phyloP scores from a whole-genome alignment of 1,140 invertebrate species.

The Atta cephalotes region DNA sequence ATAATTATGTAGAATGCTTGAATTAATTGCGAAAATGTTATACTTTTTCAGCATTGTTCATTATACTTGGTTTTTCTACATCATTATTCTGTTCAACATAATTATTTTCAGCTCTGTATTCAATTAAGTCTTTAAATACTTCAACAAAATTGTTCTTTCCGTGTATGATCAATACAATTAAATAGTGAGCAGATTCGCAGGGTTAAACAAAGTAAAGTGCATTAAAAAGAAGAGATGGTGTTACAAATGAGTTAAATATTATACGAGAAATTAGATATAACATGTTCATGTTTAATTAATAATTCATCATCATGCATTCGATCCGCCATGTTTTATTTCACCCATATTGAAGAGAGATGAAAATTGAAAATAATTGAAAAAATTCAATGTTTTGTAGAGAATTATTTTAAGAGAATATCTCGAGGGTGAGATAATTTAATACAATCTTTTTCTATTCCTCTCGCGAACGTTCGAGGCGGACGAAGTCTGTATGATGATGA shows the following conservation, averaged over 20 bases:
- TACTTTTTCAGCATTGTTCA: too few species aligned
- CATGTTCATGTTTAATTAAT: not conserved
- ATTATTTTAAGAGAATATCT: not conserved
- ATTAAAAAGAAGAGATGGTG: not conserved
- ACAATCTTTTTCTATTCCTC: not conserved
- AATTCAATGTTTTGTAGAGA: not conserved
- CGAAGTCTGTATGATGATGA: conserved; percentile 11
- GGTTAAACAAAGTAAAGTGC: not conserved
- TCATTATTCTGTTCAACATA: too few species aligned
- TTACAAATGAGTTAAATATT: not conserved
- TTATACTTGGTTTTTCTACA: too few species aligned
- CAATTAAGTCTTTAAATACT: too few species aligned
- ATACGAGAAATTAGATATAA: conserved; percentile 7
- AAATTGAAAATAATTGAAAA: not conserved
- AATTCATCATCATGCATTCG: not conserved
- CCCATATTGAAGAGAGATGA: not conserved
- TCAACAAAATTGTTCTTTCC: too few species aligned
- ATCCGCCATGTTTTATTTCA: not conserved
- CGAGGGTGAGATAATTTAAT: not conserved
- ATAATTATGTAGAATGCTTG: too few species aligned
- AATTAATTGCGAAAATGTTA: too few species aligned
- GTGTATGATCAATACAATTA: too few species aligned
- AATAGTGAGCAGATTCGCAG: too few species aligned
- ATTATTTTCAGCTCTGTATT: too few species aligned
- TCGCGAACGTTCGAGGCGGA: not conserved